Evolutionary conservation across 2,113 vertebrate genomes (phyloP), one percentile per base, ranked within the genome.

Genomic region (Elephas maximus): DNA sequence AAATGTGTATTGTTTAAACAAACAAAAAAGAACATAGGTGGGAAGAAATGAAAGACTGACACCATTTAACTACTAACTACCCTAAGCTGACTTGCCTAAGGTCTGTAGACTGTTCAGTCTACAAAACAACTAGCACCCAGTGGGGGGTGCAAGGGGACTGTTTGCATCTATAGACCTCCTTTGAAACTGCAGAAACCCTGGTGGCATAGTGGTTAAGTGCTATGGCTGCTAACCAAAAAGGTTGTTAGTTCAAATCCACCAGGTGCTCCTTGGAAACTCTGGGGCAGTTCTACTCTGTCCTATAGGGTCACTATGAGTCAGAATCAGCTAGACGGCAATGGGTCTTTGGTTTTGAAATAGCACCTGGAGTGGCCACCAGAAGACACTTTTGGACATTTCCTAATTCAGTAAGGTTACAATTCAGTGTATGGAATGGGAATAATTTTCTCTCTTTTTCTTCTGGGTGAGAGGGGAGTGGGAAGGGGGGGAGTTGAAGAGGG

Each of bases 361-460:
- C 74, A 84, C 51, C 45, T 69, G 51, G 28, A 83, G 67, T 80
- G 95, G 21, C 84, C 96, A 90, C 84, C 69, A 93, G 93, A 88
- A 23, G 93, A 77, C 87, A 79, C 79, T 88, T 57, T 14, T 8
- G 21, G 44, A 3, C 0, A 0, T 78, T 62, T 89, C 85, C 95
- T 91, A 18, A 0, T 10, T 11, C 6, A 81, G 30, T 67, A 78
- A 79, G 9, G 26, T 17, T 53, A 63, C 28, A 78, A 20, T 83
- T 83, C 12, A 28, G 2, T 14, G 37, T 94, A 28, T 67, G 48
- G 60, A 71, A 26, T 51, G 15, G 80, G 65, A 65, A 79, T 20
- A 14, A 23, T 41, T 37, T 67, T 76, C 69, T 20, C 45, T 93
- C 1, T n/a, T 74, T 85, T n/a, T 67, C 67, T 24, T 48, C 15